phyloP scores from a whole-genome alignment of 2,888 invertebrate genomes.

The Lagria hirta region DNA sequence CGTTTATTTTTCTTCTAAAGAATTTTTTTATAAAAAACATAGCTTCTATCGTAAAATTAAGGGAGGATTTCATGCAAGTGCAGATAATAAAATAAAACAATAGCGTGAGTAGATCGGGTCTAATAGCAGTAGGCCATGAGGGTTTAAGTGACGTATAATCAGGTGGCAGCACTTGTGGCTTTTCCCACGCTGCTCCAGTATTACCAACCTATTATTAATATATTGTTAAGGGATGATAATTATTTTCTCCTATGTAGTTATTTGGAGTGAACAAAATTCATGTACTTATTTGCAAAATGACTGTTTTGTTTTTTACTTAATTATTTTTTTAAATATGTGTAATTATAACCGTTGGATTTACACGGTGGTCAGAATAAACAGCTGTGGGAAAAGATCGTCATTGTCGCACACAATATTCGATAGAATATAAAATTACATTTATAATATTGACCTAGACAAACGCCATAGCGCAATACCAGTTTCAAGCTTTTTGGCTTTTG shows the following conservation, averaged over 20 bases:
- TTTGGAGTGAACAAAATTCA: constrained; percentile 30
- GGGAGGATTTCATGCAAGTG: constrained; percentile 16
- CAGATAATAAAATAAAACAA: constrained; percentile 30
- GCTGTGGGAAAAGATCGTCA: no score
- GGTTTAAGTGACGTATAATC: constrained; percentile 55
- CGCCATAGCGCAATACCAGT: no score
- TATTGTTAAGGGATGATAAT: constrained; percentile 53
- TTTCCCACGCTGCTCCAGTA: constrained; percentile 53
- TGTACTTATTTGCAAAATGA: constrained; percentile 31
- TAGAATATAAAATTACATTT: no score
- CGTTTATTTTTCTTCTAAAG: no score
- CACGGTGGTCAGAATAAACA: no score
- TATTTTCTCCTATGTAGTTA: constrained; percentile 43
- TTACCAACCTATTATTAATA: constrained; percentile 53
- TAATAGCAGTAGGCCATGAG: constrained; percentile 48
- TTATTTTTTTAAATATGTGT: no score
- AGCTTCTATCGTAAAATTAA: constrained; percentile 7
- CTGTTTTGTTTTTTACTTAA: no score
- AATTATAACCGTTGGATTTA: no score
- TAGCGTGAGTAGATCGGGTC: constrained; percentile 44
- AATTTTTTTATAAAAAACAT: no score
- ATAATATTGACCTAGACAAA: no score
- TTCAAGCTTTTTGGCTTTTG: no score
- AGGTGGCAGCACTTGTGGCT: constrained; percentile 54
- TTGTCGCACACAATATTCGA: no score